phyloP scores from a whole-genome alignment of 2,888 invertebrate genomes.

The Lutraria lutraria region DNA sequence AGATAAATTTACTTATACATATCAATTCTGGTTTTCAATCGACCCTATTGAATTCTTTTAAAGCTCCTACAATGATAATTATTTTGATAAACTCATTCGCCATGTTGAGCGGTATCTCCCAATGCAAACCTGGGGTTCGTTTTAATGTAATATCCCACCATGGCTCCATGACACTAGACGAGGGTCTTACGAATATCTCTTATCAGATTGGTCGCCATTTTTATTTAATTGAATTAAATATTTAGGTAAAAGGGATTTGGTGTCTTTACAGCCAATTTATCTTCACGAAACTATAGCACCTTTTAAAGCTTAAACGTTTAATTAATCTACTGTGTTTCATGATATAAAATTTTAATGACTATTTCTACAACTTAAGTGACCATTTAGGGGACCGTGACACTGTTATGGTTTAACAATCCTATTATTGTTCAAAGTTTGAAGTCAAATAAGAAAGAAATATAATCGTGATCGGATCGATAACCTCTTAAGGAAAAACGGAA shows the following conservation, averaged over 20 bases:
- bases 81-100: constrained; percentile 23
- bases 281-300: background rate
- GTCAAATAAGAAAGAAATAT: background rate
- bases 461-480: background rate
- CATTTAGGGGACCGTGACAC: no score
- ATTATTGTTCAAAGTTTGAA: background rate
- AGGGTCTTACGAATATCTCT: background rate
- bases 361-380: background rate
- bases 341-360: background rate
- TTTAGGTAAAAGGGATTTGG: background rate
- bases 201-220: background rate
- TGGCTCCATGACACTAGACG: background rate
- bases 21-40: background rate
- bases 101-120: constrained; percentile 28
- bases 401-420: background rate
- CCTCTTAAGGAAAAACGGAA: background rate
- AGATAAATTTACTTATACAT: constrained; percentile 6
- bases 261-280: background rate
- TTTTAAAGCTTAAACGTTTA: background rate
- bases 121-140: background rate
- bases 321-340: background rate
- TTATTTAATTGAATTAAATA: background rate
- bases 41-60: background rate
- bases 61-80: background rate
- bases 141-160: background rate